These are phyloP conservation scores for Iphiclides podalirius DNA, from an alignment of 2,888 invertebrate species.

Conservation along the genomic window DNA sequence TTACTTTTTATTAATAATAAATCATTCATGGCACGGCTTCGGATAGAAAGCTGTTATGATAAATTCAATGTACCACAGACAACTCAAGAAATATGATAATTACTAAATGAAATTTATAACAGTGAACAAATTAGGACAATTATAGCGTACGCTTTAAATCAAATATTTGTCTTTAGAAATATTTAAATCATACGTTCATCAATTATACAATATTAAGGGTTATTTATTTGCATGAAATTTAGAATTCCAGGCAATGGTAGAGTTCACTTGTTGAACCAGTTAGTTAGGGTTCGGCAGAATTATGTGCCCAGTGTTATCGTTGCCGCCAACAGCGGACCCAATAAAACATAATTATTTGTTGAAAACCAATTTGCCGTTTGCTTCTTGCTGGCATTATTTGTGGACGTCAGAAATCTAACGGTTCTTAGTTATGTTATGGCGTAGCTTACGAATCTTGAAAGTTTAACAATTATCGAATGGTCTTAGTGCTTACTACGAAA, in stretches of 20 bases:
- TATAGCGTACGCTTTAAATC: too few species aligned
- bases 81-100: too few species aligned
- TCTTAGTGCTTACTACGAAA: too few species aligned
- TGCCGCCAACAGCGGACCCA: constrained; percentile 42
- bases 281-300: constrained; percentile 60
- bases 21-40: too few species aligned
- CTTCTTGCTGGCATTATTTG: constrained; percentile 62
- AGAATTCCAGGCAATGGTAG: constrained; percentile 33
- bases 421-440: not conserved
- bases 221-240: constrained; percentile 36
- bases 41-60: too few species aligned
- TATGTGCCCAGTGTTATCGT: constrained; percentile 62
- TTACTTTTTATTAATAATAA: too few species aligned
- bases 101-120: too few species aligned
- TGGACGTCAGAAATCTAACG: constrained; percentile 26
- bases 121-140: too few species aligned
- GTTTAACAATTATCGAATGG: too few species aligned
- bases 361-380: constrained; percentile 67
- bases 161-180: not conserved
- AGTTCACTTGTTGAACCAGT: constrained; percentile 53
- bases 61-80: too few species aligned
- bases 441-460: not conserved
- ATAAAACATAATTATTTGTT: constrained; percentile 76
- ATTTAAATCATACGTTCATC: not conserved
- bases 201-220: constrained; percentile 10